Percentiles rank a stretch among this genome's conserved stretches.
Conservation (phyloP, 2,113 vertebrate genomes). For the Caretta caretta region DNA sequence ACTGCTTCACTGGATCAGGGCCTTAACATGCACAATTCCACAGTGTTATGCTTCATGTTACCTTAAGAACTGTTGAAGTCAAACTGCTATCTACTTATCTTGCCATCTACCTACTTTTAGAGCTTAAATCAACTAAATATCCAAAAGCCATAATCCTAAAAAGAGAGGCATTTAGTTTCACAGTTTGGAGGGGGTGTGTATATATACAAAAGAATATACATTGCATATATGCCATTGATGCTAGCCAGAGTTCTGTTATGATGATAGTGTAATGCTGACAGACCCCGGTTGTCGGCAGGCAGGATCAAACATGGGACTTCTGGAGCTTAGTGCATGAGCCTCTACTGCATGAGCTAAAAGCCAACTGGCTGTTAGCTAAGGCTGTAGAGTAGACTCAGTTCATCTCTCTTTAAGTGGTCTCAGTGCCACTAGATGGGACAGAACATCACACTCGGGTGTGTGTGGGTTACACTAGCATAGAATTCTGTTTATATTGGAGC, state of each 20-base stretch:
- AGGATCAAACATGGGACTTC: too few relatives aligned
- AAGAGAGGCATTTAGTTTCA: neutral
- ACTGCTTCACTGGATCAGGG: neutral
- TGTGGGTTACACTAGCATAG: neutral
- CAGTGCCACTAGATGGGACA: too few relatives aligned
- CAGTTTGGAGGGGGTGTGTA: neutral
- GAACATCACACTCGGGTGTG: too few relatives aligned
- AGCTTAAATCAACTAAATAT: conserved; percentile 24
- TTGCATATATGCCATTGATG: neutral
- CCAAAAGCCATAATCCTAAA: neutral
- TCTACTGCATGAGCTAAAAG: too few relatives aligned
- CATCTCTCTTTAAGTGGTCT: too few relatives aligned
- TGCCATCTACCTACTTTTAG: neutral
- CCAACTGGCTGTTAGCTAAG: too few relatives aligned
- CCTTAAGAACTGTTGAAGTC: conserved; percentile 25
- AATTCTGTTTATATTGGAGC: neutral
- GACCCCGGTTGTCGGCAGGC: too few relatives aligned
- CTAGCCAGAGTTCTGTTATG: neutral
- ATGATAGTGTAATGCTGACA: too few relatives aligned
- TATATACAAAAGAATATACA: neutral
- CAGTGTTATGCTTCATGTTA: neutral
- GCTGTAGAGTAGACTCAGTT: too few relatives aligned
- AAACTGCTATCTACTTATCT: conserved; percentile 4
- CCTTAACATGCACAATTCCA: neutral
- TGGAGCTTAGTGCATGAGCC: too few relatives aligned